Evolutionary conservation across 2,888 invertebrate species (phyloP), one percentile per base, ranked within the genome.

Genomic region (Orthonevra nobilis): DNA sequence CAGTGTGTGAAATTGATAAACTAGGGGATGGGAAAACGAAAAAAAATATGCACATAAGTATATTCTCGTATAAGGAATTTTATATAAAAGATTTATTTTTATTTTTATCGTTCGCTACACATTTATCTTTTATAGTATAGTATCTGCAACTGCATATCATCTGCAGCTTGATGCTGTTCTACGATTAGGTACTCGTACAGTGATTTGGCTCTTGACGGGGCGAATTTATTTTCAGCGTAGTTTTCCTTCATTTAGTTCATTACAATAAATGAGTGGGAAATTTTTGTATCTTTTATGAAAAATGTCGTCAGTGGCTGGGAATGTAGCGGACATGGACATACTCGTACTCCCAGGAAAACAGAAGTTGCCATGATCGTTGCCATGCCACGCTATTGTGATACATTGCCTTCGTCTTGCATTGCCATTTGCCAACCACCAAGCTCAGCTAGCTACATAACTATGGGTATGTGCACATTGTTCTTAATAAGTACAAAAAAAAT

Each of bases 251-350:
- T 77, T 64, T 72, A 72, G 69, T 58, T 72, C 17, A 34, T 68
- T 66, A 58, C 60, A 72, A 52, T 72, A 72, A 77, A 77, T 77
- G 64, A 72, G 72, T 77, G 72, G 52, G 77, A 77, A n/a, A 72
- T 77, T 66, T 77, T 77, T 52, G 58, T 72, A 58, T 72, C 58
- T 44, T 12, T 72, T 77, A 77, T 77, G 77, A 77, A n/a, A n/a
- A 66, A 72, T 77, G 77, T 70, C 77, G 77, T 77, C 77, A 77
- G 77, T 72, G 77, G 64, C 77, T 64, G 77, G 72, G 77, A 77
- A 77, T 77, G 77, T 77, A 60, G 72, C 72, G 58, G 64, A 60
- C 64, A 72, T n/a, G n/a, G n/a, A n/a, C n/a, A n/a, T n/a, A n/a
- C n/a, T n/a, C n/a, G n/a, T 72, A 64, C 63, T 72, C 50, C 38